These are phyloP conservation scores for Vannuccia rotundouncinata DNA, from an alignment of 2,888 invertebrate species.

Conservation along the genomic window DNA sequence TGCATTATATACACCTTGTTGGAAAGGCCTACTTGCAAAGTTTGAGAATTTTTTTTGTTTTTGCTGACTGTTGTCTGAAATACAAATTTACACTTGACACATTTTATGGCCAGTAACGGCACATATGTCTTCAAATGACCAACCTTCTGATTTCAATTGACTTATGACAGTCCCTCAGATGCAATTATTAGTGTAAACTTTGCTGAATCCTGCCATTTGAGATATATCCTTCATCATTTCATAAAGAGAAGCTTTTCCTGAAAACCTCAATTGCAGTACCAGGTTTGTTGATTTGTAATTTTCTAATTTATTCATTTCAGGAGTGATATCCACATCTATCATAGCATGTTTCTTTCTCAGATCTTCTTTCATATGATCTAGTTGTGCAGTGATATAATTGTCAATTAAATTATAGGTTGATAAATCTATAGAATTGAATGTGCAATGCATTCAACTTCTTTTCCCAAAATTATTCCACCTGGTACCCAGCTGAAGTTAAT, in stretches of 20 bases:
- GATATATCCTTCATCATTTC: background rate
- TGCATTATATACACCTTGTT: background rate
- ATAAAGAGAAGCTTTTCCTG: background rate
- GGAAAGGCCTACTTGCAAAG: background rate
- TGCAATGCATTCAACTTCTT: no score
- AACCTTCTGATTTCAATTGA: slow-evolving; percentile 1
- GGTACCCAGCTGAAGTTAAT: no score
- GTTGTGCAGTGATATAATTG: no score
- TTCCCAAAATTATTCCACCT: no score
- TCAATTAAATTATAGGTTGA: no score
- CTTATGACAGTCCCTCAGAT: background rate
- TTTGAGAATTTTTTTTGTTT: background rate
- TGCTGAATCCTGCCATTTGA: background rate
- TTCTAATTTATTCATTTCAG: no score
- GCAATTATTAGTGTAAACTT: background rate
- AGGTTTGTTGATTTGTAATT: no score
- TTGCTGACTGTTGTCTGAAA: background rate
- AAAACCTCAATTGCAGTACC: background rate
- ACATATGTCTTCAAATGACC: background rate
- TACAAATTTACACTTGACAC: background rate
- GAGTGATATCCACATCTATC: no score
- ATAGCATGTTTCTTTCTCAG: no score
- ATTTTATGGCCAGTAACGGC: background rate
- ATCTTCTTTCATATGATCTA: no score
- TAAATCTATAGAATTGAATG: no score